Evolutionary conservation across 2,797 vertebrate species (phyloP).

Genomic region (Dendrocincla tyrannina): DNA sequence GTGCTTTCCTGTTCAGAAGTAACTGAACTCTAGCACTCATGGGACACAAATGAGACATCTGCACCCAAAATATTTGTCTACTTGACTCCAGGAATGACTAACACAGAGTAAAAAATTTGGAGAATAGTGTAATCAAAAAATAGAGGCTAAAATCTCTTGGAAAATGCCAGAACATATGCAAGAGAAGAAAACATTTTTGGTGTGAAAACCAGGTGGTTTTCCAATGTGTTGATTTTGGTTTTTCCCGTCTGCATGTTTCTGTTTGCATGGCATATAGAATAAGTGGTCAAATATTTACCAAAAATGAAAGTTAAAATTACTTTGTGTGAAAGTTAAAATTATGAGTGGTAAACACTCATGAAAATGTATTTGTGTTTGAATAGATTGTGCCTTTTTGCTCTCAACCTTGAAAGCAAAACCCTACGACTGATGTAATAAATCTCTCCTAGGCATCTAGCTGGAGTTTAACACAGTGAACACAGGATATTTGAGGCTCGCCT

Average conservation of each 20-base stretch:
- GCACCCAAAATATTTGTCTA: neutral
- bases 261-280: neutral
- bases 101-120: neutral
- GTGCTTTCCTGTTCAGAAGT: neutral
- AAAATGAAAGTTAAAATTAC: neutral
- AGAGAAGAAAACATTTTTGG: neutral
- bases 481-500: neutral
- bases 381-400: neutral
- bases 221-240: neutral
- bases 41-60: neutral
- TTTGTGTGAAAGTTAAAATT: neutral
- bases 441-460: neutral
- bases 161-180: neutral
- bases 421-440: neutral
- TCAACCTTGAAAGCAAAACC: neutral
- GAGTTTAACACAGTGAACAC: neutral
- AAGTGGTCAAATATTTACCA: neutral
- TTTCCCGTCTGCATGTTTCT: neutral
- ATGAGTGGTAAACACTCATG: neutral
- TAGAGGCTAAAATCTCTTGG: neutral
- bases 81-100: neutral
- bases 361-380: neutral
- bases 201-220: neutral
- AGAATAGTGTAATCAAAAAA: neutral
- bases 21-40: neutral